Conservation (phyloP, 2,113 vertebrate species). For the western clawed frog (Xenopus tropicalis) region DNA sequence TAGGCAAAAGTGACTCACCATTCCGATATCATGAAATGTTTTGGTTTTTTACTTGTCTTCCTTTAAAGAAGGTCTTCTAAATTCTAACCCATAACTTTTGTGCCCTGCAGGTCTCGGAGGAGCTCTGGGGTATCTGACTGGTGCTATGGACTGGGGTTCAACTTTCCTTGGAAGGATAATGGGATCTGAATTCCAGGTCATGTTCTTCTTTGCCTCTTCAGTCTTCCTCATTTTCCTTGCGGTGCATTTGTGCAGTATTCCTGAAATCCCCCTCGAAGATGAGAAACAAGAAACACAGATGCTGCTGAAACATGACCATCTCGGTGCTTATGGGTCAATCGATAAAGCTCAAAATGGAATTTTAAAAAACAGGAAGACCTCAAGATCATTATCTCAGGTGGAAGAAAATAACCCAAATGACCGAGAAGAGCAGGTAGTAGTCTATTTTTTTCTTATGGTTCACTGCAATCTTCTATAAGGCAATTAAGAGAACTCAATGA, state of each 20-base stretch:
- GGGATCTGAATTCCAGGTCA: slow-evolving; percentile 92
- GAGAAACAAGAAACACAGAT: slow-evolving; percentile 38
- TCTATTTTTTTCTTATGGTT: too few species aligned
- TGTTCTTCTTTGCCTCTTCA: slow-evolving; percentile 83
- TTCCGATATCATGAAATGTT: too few species aligned
- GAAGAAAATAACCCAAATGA: slow-evolving; percentile 56
- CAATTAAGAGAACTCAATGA: too few species aligned
- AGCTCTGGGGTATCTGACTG: slow-evolving; percentile 86
- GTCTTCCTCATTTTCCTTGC: slow-evolving; percentile 76
- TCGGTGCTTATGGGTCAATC: slow-evolving; percentile 67
- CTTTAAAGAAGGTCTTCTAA: too few species aligned
- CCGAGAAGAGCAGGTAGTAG: slow-evolving; percentile 62
- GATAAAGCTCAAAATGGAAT: slow-evolving; percentile 56
- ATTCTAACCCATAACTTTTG: too few species aligned
- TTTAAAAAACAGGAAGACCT: slow-evolving; percentile 49
- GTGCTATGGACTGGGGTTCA: slow-evolving; percentile 89
- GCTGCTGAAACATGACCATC: slow-evolving; percentile 53
- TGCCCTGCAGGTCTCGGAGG: slow-evolving; percentile 81
- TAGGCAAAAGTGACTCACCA: too few species aligned
- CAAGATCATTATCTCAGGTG: slow-evolving; percentile 58
- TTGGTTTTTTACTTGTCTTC: too few species aligned
- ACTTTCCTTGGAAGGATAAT: slow-evolving; percentile 73
- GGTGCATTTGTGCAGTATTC: slow-evolving; percentile 87
- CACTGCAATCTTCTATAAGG: too few species aligned
- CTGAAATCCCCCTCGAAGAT: slow-evolving; percentile 73